Percentiles rank a stretch among this genome's conserved stretches.
These are phyloP conservation scores for Corythornis madagascariensis DNA, from an alignment of 2,113 vertebrate genomes.

Conservation along the genomic window DNA sequence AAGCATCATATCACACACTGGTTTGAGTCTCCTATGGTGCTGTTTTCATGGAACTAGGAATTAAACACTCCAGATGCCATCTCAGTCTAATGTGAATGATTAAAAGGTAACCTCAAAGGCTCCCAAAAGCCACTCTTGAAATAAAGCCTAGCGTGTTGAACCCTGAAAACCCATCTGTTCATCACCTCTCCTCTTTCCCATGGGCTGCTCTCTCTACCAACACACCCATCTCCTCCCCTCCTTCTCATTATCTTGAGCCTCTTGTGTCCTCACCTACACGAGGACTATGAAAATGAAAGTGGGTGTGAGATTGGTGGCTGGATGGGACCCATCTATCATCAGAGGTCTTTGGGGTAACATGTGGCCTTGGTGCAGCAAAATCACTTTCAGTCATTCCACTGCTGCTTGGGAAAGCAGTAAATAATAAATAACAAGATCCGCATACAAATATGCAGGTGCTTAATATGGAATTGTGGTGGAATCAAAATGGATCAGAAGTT, in stretches of 20 bases:
- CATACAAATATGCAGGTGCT: neutral
- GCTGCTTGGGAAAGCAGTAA: slow-evolving; percentile 23
- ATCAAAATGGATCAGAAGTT: too few relatives aligned
- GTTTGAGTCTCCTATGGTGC: neutral
- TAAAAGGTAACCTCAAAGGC: neutral
- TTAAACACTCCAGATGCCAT: neutral
- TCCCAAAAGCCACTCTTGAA: neutral
- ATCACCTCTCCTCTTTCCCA: neutral
- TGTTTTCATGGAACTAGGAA: neutral
- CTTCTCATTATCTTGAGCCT: neutral
- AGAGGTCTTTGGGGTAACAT: neutral
- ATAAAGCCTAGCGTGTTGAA: neutral
- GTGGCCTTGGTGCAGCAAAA: slow-evolving; percentile 30
- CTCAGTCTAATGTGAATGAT: neutral
- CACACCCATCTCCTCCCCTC: neutral
- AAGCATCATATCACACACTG: neutral
- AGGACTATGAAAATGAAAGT: neutral
- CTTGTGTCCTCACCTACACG: neutral
- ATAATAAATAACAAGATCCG: slow-evolving; percentile 22
- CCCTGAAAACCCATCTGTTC: neutral
- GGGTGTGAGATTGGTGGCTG: neutral
- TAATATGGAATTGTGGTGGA: neutral
- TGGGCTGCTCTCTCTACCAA: neutral
- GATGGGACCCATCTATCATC: neutral
- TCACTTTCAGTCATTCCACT: slow-evolving; percentile 7